Evolutionary conservation across 2,888 invertebrate genomes (phyloP).

Genomic region (Diarsia dahlii): DNA sequence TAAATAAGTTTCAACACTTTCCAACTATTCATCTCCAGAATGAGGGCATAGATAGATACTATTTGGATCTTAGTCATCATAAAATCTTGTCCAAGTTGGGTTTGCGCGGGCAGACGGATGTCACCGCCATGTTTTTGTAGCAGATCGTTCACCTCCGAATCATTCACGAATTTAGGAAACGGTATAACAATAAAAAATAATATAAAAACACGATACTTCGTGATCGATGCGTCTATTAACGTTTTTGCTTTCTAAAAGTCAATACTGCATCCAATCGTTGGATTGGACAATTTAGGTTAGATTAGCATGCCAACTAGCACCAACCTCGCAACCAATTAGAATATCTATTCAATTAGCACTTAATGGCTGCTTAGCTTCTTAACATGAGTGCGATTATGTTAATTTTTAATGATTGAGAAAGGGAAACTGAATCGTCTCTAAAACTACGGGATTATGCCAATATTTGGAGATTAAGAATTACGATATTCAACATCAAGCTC

Average conservation of each 20-base stretch:
- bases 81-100: conserved; percentile 21
- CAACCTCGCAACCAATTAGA: conserved; percentile 48
- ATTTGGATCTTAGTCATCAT: conserved; percentile 4
- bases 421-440: conserved; percentile 34
- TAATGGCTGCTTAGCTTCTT: conserved; percentile 33
- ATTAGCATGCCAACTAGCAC: conserved; percentile 53
- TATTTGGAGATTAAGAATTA: conserved; percentile 31
- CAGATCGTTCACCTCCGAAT: conserved; percentile 75
- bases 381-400: conserved; percentile 46
- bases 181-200: conserved; percentile 70
- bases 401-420: conserved; percentile 44
- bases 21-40: background rate
- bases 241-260: conserved; percentile 72
- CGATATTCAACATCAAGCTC: conserved; percentile 5
- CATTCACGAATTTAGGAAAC: conserved; percentile 72
- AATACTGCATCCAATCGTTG: conserved; percentile 64
- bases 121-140: conserved; percentile 68
- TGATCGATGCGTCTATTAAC: conserved; percentile 72
- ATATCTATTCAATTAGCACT: conserved; percentile 53
- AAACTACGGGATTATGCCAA: conserved; percentile 32
- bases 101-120: conserved; percentile 47
- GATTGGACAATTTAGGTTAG: conserved; percentile 50
- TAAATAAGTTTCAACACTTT: background rate
- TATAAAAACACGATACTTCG: conserved; percentile 67
- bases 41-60: background rate